Evolutionary conservation across 2,113 vertebrate genomes (phyloP).

Genomic region (Coracopsis vasa): DNA sequence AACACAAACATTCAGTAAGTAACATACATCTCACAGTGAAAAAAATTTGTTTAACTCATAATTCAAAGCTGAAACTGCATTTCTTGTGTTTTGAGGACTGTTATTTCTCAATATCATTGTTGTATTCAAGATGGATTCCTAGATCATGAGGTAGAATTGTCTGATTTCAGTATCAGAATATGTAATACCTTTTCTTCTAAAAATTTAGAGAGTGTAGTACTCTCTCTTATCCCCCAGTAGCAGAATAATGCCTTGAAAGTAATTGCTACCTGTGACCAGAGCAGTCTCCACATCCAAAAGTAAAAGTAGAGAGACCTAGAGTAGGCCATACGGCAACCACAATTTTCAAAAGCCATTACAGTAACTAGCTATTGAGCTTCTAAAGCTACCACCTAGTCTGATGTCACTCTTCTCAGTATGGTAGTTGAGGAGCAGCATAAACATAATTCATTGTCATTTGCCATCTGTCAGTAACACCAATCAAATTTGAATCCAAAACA

Average conservation of each 20-base stretch:
- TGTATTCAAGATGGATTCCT: not conserved
- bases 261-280: not conserved
- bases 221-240: fast-evolving
- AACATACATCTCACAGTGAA: not conserved
- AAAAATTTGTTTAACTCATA: not conserved
- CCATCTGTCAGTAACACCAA: not conserved
- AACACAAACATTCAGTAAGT: not conserved
- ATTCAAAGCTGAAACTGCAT: not conserved
- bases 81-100: not conserved
- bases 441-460: not conserved
- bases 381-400: not conserved
- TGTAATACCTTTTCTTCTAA: not conserved
- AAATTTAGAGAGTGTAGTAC: not conserved
- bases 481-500: not conserved
- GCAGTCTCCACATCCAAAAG: not conserved
- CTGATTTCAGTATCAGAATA: not conserved
- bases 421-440: not conserved
- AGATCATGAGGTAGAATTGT: not conserved
- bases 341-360: not conserved
- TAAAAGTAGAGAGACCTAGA: not conserved
- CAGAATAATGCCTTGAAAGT: not conserved
- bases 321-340: not conserved
- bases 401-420: not conserved
- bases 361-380: not conserved
- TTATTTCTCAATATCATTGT: not conserved